Evolutionary conservation across 2,797 vertebrate genomes (phyloP).

Genomic region (Gambelia wislizenii): DNA sequence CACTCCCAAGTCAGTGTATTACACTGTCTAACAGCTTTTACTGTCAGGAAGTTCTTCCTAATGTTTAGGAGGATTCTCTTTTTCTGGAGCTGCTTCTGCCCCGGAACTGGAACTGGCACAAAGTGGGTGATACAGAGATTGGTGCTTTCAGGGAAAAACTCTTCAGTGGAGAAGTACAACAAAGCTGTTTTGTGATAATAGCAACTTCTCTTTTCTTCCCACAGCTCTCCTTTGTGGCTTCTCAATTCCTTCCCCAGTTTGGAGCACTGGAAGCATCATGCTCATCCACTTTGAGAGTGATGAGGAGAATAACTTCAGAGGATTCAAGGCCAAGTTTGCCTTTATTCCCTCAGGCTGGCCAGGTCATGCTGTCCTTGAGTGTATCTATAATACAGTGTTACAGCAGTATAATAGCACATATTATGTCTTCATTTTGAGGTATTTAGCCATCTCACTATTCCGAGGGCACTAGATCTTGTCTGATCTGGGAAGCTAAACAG

Average conservation of each 20-base stretch:
- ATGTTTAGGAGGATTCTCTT: no score
- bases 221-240: conserved; percentile 49
- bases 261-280: conserved; percentile 42
- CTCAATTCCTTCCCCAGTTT: conserved; percentile 11
- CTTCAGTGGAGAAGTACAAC: background rate
- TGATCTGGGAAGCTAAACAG: no score
- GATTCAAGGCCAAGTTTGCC: conserved; percentile 44
- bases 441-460: no score
- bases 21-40: no score
- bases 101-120: background rate
- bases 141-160: background rate
- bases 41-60: no score
- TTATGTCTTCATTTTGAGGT: no score
- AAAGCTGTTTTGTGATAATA: background rate
- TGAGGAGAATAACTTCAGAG: conserved; percentile 46
- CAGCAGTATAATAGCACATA: no score
- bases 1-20: no score
- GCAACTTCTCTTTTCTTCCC: background rate
- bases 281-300: conserved; percentile 49
- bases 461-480: no score
- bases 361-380: background rate
- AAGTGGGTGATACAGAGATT: background rate
- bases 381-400: no score
- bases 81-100: background rate
- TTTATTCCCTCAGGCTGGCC: conserved; percentile 41